Conservation (phyloP, 1,140 invertebrate genomes). For the Bombus confusus region DNA sequence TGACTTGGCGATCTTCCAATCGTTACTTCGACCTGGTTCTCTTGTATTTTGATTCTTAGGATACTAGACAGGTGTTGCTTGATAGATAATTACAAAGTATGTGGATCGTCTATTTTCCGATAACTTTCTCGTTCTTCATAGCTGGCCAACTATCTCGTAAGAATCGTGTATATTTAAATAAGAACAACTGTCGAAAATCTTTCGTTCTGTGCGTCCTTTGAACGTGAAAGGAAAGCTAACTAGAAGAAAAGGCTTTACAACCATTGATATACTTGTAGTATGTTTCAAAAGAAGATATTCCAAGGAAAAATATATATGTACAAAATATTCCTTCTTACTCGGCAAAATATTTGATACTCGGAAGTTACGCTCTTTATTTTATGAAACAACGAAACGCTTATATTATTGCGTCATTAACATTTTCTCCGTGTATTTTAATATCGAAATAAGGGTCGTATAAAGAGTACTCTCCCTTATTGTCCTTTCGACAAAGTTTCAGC, state of each 20-base stretch:
- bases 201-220: neutral
- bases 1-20: slow-evolving; percentile 46
- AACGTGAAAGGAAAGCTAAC: neutral
- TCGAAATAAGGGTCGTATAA: neutral
- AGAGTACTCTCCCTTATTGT: neutral
- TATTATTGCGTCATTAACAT: neutral
- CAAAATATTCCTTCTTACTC: neutral
- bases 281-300: neutral
- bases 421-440: neutral
- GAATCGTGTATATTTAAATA: neutral
- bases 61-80: slow-evolving; percentile 2
- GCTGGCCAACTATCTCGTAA: too few relatives aligned
- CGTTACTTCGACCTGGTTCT: neutral
- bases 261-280: neutral
- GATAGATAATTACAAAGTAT: neutral
- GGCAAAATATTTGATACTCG: neutral
- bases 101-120: neutral
- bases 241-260: neutral
- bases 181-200: neutral
- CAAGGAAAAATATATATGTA: neutral
- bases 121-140: neutral
- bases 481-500: neutral
- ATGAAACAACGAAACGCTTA: neutral
- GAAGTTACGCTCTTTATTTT: too few relatives aligned
- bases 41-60: neutral